Evolutionary conservation across 2,113 vertebrate species (phyloP).

Genomic region (Bothrops jararaca): DNA sequence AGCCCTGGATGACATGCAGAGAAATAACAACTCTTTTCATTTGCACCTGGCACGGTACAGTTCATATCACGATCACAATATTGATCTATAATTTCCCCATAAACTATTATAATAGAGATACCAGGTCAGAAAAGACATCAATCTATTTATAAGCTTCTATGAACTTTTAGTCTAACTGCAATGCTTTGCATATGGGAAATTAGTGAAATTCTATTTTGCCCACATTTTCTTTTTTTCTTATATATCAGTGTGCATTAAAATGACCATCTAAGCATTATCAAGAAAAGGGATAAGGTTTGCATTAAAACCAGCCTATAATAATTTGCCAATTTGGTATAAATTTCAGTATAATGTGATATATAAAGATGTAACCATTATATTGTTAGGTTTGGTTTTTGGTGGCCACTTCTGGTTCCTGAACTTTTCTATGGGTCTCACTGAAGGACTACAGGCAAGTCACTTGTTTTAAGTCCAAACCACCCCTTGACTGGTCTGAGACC

Average conservation of each 20-base stretch:
- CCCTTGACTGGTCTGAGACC: too few species aligned
- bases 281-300: neutral
- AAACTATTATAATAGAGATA: neutral
- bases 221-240: neutral
- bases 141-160: neutral
- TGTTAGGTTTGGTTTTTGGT: neutral
- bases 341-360: neutral
- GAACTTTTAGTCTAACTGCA: neutral
- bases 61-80: neutral
- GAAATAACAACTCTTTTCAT: constrained; percentile 7
- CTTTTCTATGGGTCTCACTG: neutral
- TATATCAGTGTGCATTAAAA: neutral
- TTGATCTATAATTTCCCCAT: neutral
- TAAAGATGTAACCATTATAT: neutral
- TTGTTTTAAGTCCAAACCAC: neutral
- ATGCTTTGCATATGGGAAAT: neutral
- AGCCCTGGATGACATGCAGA: neutral
- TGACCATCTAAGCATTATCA: neutral
- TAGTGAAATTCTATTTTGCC: neutral
- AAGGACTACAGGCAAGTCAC: neutral
- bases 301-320: neutral
- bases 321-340: neutral
- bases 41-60: neutral
- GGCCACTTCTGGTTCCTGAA: neutral
- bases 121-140: neutral